phyloP scores from a whole-genome alignment of 2,113 vertebrate species.

The Heloderma charlesbogerti region DNA sequence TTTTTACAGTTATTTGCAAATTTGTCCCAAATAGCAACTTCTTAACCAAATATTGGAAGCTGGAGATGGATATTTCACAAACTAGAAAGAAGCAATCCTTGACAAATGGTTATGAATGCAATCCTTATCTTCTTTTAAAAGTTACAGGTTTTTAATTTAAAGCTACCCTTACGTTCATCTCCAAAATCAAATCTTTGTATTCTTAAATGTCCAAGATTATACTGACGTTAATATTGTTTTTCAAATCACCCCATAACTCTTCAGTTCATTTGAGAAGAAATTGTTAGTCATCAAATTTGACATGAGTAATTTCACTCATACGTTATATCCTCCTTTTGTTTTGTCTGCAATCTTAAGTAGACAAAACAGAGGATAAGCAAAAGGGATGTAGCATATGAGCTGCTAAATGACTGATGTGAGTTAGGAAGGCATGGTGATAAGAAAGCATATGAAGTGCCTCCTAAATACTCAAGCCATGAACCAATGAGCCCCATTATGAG shows the following conservation, averaged over 20 bases:
- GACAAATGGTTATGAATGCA: neutral
- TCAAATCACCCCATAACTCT: neutral
- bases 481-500: neutral
- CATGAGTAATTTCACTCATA: slow-evolving; percentile 7
- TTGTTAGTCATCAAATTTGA: slow-evolving; percentile 13
- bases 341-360: slow-evolving; percentile 48
- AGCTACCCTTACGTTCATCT: neutral
- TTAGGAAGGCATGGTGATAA: slow-evolving; percentile 25
- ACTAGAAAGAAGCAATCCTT: neutral
- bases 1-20: neutral
- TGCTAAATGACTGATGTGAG: slow-evolving; percentile 1
- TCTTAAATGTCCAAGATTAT: neutral
- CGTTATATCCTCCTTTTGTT: slow-evolving; percentile 33
- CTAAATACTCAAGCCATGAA: neutral
- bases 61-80: neutral
- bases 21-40: neutral
- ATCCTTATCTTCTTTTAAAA: neutral
- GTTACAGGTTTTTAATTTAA: neutral
- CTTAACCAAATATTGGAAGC: neutral
- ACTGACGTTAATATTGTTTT: slow-evolving; percentile 5
- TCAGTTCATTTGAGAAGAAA: slow-evolving; percentile 16
- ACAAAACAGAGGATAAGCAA: slow-evolving; percentile 49
- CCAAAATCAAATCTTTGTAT: neutral
- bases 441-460: neutral
- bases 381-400: slow-evolving; percentile 7